A percentile compares a stretch with the other conserved stretches of the same genome.
phyloP scores from a whole-genome alignment of 2,113 vertebrate species.

The Euleptes europaea region DNA sequence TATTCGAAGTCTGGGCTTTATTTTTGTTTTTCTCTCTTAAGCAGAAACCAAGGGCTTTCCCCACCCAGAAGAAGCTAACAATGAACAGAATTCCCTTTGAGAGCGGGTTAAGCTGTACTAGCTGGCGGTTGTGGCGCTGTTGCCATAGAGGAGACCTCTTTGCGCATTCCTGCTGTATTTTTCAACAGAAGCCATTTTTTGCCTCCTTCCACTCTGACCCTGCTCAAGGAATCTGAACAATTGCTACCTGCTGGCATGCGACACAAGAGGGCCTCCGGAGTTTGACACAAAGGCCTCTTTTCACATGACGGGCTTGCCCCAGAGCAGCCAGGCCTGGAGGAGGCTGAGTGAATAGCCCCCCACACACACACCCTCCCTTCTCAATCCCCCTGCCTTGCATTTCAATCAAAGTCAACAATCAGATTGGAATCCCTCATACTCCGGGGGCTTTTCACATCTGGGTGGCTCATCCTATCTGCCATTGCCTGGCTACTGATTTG shows the following conservation, averaged over 20 bases:
- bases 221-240: slow-evolving; percentile 9
- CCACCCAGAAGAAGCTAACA: background rate
- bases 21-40: background rate
- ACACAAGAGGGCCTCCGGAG: slow-evolving; percentile 5
- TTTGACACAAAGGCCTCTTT: slow-evolving; percentile 25
- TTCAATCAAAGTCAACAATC: slow-evolving; percentile 28
- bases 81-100: slow-evolving; percentile 3
- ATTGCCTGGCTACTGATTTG: background rate
- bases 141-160: background rate
- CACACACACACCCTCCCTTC: background rate
- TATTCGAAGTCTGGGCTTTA: background rate
- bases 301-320: slow-evolving; percentile 19
- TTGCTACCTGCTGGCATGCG: slow-evolving; percentile 14
- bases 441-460: background rate
- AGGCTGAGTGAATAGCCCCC: background rate
- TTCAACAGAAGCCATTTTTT: background rate
- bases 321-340: slow-evolving; percentile 11
- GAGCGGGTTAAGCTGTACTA: background rate
- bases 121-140: background rate
- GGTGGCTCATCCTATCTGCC: background rate
- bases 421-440: background rate
- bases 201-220: slow-evolving; percentile 6
- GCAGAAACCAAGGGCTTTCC: background rate
- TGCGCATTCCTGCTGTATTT: slow-evolving; percentile 7
- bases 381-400: slow-evolving; percentile 21